phyloP scores from a whole-genome alignment of 2,797 vertebrate genomes.

The Hephaestus fuliginosus region DNA sequence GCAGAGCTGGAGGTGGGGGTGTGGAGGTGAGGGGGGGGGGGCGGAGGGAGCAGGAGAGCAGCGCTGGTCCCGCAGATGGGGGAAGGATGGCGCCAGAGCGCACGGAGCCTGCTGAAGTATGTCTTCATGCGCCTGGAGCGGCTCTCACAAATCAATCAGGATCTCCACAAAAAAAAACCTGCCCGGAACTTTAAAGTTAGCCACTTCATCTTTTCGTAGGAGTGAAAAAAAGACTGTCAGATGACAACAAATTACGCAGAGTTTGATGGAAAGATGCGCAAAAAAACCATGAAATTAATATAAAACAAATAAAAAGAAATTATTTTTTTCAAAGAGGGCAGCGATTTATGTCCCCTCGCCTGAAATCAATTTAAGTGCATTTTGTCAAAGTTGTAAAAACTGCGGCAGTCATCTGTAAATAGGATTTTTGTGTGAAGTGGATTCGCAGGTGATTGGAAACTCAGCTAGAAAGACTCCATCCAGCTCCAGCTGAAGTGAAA shows the following conservation, averaged over 20 bases:
- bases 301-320: neutral
- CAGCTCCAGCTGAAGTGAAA: neutral
- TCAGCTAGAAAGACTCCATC: no score
- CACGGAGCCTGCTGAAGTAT: constrained; percentile 49
- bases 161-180: constrained; percentile 3
- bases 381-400: neutral
- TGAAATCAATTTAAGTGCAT: neutral
- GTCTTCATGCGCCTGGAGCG: constrained; percentile 44
- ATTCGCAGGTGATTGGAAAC: neutral
- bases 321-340: neutral
- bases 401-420: neutral
- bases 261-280: neutral
- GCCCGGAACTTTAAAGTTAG: constrained; percentile 35
- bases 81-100: constrained; percentile 84
- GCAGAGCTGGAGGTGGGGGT: constrained; percentile 45
- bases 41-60: constrained; percentile 4
- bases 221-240: constrained; percentile 4
- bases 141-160: constrained; percentile 49
- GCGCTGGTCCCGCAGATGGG: constrained; percentile 67
- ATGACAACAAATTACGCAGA: neutral
- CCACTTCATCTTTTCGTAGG: constrained; percentile 11
- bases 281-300: neutral
- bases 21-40: constrained; percentile 6
- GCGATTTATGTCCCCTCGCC: neutral
- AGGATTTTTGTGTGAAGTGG: neutral